These are phyloP conservation scores for Tiliacea aurago DNA, from an alignment of 2,888 invertebrate genomes.

Conservation along the genomic window DNA sequence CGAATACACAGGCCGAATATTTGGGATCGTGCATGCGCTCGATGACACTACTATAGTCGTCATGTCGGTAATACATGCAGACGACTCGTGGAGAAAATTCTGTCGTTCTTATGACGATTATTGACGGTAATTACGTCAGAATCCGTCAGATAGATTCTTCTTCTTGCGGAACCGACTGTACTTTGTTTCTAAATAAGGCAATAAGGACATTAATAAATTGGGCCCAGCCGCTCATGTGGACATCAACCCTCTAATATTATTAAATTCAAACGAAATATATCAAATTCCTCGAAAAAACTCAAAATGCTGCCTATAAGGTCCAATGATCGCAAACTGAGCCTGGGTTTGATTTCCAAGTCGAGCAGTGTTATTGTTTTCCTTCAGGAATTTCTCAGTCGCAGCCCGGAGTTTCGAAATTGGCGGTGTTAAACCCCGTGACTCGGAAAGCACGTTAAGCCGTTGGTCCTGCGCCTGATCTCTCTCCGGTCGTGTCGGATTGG, in stretches of 20 bases:
- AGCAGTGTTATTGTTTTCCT: not conserved
- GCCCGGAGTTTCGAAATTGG: not conserved
- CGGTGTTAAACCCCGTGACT: too few species aligned
- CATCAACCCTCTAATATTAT: too few species aligned
- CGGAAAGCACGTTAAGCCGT: too few species aligned
- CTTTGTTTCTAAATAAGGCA: not conserved
- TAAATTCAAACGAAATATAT: not conserved
- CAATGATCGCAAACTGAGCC: too few species aligned
- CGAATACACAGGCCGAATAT: slow-evolving; percentile 68
- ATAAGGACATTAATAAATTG: too few species aligned
- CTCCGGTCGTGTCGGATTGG: too few species aligned
- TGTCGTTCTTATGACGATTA: slow-evolving; percentile 33
- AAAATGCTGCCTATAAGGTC: not conserved
- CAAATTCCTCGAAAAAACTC: not conserved
- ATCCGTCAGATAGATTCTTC: slow-evolving; percentile 24
- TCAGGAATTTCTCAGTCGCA: not conserved
- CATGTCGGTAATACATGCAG: slow-evolving; percentile 41
- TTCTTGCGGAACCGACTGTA: not conserved
- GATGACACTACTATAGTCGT: slow-evolving; percentile 61
- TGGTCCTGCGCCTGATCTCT: too few species aligned
- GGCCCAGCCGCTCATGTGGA: not conserved
- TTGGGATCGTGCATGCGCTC: slow-evolving; percentile 59
- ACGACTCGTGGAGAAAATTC: slow-evolving; percentile 17
- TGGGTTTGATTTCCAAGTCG: not conserved
- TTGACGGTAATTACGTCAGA: slow-evolving; percentile 36